Conservation (phyloP, 2,113 vertebrate species). For the Psilopogon haemacephalus region DNA sequence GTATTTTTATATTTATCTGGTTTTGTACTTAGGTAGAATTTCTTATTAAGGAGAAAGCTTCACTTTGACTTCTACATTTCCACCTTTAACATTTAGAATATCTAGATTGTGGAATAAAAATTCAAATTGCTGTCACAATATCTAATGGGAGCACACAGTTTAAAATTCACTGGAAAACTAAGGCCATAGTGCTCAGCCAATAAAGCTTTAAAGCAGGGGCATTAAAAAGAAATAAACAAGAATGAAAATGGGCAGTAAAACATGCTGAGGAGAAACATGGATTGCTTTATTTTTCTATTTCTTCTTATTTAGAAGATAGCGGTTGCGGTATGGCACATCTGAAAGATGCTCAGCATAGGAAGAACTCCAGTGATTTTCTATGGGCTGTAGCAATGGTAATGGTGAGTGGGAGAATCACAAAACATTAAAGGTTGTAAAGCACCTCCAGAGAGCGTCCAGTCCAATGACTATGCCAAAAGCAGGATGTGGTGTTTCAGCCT, state of each 20-base stretch:
- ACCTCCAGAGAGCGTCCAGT: too few relatives aligned
- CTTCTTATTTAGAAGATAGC: not conserved
- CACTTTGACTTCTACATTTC: not conserved
- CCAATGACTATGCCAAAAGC: too few relatives aligned
- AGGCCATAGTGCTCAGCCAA: conserved; percentile 7
- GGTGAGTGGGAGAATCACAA: not conserved
- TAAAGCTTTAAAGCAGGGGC: conserved; percentile 34
- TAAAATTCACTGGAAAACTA: conserved; percentile 39
- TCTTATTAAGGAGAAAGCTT: not conserved
- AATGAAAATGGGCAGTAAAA: conserved; percentile 33
- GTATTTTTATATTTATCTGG: not conserved
- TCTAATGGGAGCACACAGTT: conserved; percentile 17
- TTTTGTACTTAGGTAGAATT: not conserved
- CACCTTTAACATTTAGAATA: conserved; percentile 46
- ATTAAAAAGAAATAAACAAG: conserved; percentile 22
- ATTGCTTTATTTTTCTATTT: not conserved
- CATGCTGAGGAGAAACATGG: not conserved
- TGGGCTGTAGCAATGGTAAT: not conserved
- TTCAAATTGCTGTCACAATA: conserved; percentile 34
- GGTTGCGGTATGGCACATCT: not conserved
- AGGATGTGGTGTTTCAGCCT: too few relatives aligned
- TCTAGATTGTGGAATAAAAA: conserved; percentile 46
- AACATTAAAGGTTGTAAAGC: too few relatives aligned
- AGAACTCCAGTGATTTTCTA: not conserved
- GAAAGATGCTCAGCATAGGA: not conserved